phyloP scores from a whole-genome alignment of 1,140 invertebrate species.

The Vanessa tameamea region DNA sequence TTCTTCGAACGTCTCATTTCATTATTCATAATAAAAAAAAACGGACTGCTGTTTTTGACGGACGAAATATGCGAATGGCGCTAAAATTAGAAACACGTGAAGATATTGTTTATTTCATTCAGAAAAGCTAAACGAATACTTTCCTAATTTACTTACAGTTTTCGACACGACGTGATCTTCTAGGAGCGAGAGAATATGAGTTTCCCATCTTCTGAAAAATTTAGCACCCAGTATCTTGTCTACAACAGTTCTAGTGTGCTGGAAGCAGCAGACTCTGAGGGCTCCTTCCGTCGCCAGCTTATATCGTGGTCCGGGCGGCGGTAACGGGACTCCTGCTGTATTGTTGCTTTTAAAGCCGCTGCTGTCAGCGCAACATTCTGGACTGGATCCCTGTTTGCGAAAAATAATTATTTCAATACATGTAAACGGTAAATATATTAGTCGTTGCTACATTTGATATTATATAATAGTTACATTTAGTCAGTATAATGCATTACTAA shows the following conservation, averaged over 20 bases:
- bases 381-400: constrained; percentile 64
- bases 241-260: constrained; percentile 89
- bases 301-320: constrained; percentile 84
- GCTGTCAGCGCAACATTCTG: constrained; percentile 70
- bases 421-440: not conserved
- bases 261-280: constrained; percentile 89
- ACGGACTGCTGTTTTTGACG: too few relatives aligned
- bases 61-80: too few relatives aligned
- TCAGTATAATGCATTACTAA: too few relatives aligned
- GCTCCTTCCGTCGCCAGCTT: constrained; percentile 89
- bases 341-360: constrained; percentile 59
- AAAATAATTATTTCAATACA: not conserved
- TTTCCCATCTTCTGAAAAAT: constrained; percentile 90
- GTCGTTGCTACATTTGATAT: too few relatives aligned
- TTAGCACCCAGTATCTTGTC: constrained; percentile 91
- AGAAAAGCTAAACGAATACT: not conserved
- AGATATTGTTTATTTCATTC: not conserved
- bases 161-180: constrained; percentile 87
- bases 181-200: constrained; percentile 87
- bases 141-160: constrained; percentile 84
- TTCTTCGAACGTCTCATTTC: not conserved
- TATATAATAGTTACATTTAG: too few relatives aligned
- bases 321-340: constrained; percentile 64
- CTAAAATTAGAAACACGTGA: too few relatives aligned
- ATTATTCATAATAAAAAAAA: too few relatives aligned